Base-by-base conservation (phyloP, 2,888 invertebrate genomes). In the Lutraria lutraria region DNA sequence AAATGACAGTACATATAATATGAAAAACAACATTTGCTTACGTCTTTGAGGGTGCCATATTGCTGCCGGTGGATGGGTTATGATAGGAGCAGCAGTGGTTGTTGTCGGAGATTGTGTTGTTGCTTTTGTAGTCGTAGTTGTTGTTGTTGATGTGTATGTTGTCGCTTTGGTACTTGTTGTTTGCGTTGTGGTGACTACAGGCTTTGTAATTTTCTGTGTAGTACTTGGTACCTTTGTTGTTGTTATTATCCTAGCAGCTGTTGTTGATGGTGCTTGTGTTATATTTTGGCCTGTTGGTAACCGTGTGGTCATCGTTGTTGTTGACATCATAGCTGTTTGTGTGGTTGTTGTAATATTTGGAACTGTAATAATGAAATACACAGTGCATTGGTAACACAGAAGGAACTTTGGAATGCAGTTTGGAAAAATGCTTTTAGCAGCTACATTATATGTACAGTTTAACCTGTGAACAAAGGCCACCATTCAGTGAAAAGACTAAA, bases 291-390 rank as follows among this genome's bases (percentile, higher is more conserved):
- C 76, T 76, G 76, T 31, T 76, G 76, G 76, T 76, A 25, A 4
- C 76, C 3, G 76, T 76, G 76, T 76, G 4, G 76, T 79, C 19
- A 25, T 79, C 29, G 43, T 79, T 81, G 53, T 29, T 72, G 72
- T 25, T 29, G 72, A 12, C 29, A 29, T 13, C 12, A 29, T 72
- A 15, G 25, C 29, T n/a, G 25, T 4, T 29, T 29, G 31, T 29
- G 72, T 72, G 0, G 72, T 72, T 15, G 25, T 15, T 31, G 15
- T 31, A 72, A 72, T 72, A 15, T 25, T 25, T 25, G 72, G 15
- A 25, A 25, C 12, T 12, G 4, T 0, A 0, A 60, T 19, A 8
- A 21, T 21, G 60, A 60, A n/a, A 21, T 60, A 60, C 60, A 60
- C 16, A 21, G 21, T n/a, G 19, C 4, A 60, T 4, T 16, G 43